phyloP scores from a whole-genome alignment of 2,113 vertebrate species.

The Onychostruthus taczanowskii region DNA sequence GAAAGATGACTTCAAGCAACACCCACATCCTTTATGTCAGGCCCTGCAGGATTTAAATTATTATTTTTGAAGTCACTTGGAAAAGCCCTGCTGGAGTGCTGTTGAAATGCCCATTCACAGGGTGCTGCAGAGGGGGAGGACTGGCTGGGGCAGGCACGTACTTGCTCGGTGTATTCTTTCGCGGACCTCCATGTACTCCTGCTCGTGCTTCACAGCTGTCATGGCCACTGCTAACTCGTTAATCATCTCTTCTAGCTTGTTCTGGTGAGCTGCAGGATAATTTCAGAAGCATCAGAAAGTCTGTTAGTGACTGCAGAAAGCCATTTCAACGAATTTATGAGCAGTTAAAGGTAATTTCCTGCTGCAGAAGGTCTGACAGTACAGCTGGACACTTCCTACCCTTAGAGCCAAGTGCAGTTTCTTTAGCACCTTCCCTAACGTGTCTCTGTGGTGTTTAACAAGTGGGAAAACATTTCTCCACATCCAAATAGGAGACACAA shows the following conservation, averaged over 20 bases:
- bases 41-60: neutral
- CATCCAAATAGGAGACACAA: neutral
- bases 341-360: neutral
- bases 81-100: neutral
- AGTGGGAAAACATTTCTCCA: neutral
- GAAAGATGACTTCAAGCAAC: neutral
- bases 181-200: constrained; percentile 99
- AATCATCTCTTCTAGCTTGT: constrained; percentile 99
- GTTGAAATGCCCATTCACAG: neutral
- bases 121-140: neutral
- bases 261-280: constrained; percentile 87
- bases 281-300: constrained; percentile 13
- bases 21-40: neutral
- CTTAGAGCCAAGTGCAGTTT: neutral
- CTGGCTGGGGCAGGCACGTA: constrained; percentile 60
- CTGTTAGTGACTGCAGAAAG: neutral
- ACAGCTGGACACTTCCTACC: neutral
- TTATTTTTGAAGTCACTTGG: neutral
- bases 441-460: neutral
- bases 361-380: neutral
- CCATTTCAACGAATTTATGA: neutral
- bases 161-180: constrained; percentile 99
- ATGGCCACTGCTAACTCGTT: constrained; percentile 96
- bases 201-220: constrained; percentile 98
- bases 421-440: neutral